Base-by-base conservation (phyloP, 1,140 invertebrate species). In the Phymorhynchus buccinoides region DNA sequence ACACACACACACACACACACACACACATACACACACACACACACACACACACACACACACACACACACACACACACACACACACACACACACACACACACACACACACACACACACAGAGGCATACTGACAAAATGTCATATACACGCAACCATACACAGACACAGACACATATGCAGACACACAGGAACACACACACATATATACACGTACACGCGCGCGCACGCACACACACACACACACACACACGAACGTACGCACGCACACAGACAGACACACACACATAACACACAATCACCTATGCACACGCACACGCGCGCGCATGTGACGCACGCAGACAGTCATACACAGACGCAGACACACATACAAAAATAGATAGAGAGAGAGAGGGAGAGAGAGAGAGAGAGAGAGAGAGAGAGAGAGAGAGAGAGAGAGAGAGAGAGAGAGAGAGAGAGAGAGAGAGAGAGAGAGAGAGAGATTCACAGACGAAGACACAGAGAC, bases 151-250 rank as follows among this genome's bases (percentile, higher is more conserved):
- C 18, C 44, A 18, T 18, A 18, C 44, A 48, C 44, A 48, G 7
- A 48, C 44, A 48, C 44, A 18, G 6, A 18, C 44, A n/a, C 6
- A 18, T 18, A 18, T 18, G 18, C 44, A 48, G 7, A 48, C 44
- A 48, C 44, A 48, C 44, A 48, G 7, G 18, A 6, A 18, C 44
- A 18, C 44, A 48, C 44, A 48, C 44, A 48, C 44, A 48, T 18
- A 48, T 18, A 48, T 18, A 48, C 44, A 79, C 52, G 52, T n/a
- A 27, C 80, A n/a, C 32, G 52, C 80, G n/a, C 42, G 27, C 48
- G n/a, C 52, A 27, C 44, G 44, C 80, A 62, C 80, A 12, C 44
- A 81, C 80, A 52, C 32, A 48, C 52, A n/a, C 48, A 16, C 75
- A 16, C 12, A 37, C 12, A 7, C 32, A 12, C 12, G 35, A 4